phyloP scores from a whole-genome alignment of 2,888 invertebrate genomes.

The Ernsta delagoae region DNA sequence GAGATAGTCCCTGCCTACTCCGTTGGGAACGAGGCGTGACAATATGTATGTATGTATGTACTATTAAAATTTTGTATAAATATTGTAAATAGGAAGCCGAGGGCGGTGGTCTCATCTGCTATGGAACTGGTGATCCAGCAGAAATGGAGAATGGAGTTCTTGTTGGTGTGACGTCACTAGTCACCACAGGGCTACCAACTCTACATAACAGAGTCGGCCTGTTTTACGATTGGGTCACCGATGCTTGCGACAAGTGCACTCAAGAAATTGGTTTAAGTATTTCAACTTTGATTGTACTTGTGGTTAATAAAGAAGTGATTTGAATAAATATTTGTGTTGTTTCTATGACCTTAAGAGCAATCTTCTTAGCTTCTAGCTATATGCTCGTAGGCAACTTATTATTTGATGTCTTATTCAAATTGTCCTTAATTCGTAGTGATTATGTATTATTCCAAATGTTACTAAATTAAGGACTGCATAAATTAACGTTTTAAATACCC shows the following conservation, averaged over 20 bases:
- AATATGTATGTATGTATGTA: too few relatives aligned
- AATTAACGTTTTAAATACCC: too few relatives aligned
- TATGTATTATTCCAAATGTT: too few relatives aligned
- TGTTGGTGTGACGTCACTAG: constrained; percentile 59
- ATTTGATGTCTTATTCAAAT: too few relatives aligned
- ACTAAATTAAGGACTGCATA: too few relatives aligned
- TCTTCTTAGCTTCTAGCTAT: too few relatives aligned
- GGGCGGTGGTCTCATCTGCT: constrained; percentile 64
- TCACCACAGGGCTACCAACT: constrained; percentile 55
- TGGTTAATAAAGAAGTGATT: neutral
- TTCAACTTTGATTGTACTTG: neutral
- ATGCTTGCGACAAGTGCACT: constrained; percentile 37
- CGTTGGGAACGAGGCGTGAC: too few relatives aligned
- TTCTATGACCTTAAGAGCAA: too few relatives aligned
- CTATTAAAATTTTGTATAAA: too few relatives aligned
- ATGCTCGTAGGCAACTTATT: too few relatives aligned
- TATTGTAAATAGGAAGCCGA: constrained; percentile 54
- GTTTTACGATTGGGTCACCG: constrained; percentile 57
- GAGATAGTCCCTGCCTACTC: too few relatives aligned
- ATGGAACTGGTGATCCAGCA: constrained; percentile 59
- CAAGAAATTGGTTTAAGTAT: neutral
- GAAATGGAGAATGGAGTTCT: constrained; percentile 58
- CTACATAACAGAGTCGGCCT: constrained; percentile 55
- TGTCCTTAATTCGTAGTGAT: too few relatives aligned
- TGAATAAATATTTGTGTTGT: neutral